These are phyloP conservation scores for human (Homo sapiens) DNA, from an alignment of 2,113 vertebrate species.

Conservation along the genomic window GRCh38 chr9:87635501-87636000, in stretches of 20 bases:
- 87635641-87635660: background rate
- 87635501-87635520: background rate
- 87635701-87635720: background rate
- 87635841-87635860: too few species aligned
- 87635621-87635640: background rate
- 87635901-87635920: background rate
- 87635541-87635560: background rate
- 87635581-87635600: background rate
- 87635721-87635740: background rate
- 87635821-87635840: background rate
- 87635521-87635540: background rate
- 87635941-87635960: background rate
- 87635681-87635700: background rate
- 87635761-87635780: background rate
- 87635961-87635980: background rate
- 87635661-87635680: background rate
- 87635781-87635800: background rate
- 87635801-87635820: background rate
- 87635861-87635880: background rate
- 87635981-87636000: background rate
- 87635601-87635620: fast-evolving
- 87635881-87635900: too few species aligned
- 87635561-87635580: background rate
- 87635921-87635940: background rate
- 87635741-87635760: background rate